Conservation (phyloP, 2,797 vertebrate species). For the Parauchenoglanis ngamensis region DNA sequence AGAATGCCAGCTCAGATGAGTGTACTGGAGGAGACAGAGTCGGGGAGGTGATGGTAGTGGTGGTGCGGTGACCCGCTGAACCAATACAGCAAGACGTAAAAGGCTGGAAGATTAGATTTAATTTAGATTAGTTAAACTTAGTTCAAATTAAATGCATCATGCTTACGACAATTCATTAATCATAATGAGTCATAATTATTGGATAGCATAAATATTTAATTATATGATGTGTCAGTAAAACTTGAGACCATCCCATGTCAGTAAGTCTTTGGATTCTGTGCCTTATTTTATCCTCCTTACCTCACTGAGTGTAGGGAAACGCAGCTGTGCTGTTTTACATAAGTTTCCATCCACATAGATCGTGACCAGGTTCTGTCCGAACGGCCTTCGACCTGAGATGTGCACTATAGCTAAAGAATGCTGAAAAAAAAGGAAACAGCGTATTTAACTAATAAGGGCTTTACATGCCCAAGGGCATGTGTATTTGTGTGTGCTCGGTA, state of each 20-base stretch:
- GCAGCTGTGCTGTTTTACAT: constrained; percentile 81
- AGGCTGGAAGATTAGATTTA: constrained; percentile 71
- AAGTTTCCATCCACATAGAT: constrained; percentile 87
- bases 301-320: constrained; percentile 91
- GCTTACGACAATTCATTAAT: not conserved
- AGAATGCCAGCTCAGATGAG: constrained; percentile 74
- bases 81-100: constrained; percentile 98
- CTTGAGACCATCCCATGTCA: too few relatives aligned
- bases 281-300: constrained; percentile 65
- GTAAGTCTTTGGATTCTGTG: not conserved
- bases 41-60: constrained; percentile 80
- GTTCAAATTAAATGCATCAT: not conserved
- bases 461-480: not conserved
- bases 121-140: not conserved
- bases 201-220: not conserved
- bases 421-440: constrained; percentile 63
- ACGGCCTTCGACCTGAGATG: constrained; percentile 85
- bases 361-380: constrained; percentile 89
- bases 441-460: not conserved
- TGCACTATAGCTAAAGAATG: constrained; percentile 90
- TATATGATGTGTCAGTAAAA: not conserved
- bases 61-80: constrained; percentile 91
- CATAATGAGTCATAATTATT: not conserved
- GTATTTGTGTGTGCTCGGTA: not conserved
- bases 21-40: constrained; percentile 64